These are phyloP conservation scores for Ellobius talpinus DNA, from an alignment of 2,113 vertebrate species.

Conservation along the genomic window DNA sequence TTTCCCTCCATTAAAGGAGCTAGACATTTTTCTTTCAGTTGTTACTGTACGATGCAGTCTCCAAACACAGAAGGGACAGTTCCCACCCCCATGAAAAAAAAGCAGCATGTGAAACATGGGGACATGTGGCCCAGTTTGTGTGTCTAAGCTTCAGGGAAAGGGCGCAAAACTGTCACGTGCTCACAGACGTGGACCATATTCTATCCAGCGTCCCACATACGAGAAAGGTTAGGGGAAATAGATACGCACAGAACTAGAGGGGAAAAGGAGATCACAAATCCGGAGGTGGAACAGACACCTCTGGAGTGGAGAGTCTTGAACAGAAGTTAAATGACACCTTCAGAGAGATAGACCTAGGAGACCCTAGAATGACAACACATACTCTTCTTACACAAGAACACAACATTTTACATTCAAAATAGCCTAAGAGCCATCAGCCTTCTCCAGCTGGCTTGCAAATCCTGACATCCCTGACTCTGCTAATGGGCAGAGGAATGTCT, in stretches of 20 bases:
- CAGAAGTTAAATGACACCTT: constrained; percentile 37
- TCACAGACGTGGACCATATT: constrained; percentile 5
- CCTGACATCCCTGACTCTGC: constrained; percentile 61
- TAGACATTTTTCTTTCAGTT: constrained; percentile 40
- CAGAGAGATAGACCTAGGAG: constrained; percentile 24
- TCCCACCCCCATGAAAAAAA: not conserved
- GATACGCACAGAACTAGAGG: not conserved
- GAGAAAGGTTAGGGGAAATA: not conserved
- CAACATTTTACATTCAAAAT: constrained; percentile 58
- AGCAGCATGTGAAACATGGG: constrained; percentile 9
- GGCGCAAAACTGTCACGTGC: not conserved
- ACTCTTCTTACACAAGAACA: constrained; percentile 61
- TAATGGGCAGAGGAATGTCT: constrained; percentile 72
- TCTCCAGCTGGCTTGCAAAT: constrained; percentile 68
- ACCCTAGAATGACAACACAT: constrained; percentile 32
- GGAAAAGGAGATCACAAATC: not conserved
- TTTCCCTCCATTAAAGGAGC: constrained; percentile 44
- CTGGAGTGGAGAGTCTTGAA: not conserved
- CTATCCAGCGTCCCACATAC: not conserved
- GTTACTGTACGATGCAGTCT: constrained; percentile 29
- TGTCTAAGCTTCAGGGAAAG: not conserved
- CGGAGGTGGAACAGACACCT: not conserved
- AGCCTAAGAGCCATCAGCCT: constrained; percentile 61
- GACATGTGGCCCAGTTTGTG: not conserved
- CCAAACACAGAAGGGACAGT: constrained; percentile 47